Base-by-base conservation (phyloP, 2,113 vertebrate genomes). In the Ibidorhyncha struthersii region DNA sequence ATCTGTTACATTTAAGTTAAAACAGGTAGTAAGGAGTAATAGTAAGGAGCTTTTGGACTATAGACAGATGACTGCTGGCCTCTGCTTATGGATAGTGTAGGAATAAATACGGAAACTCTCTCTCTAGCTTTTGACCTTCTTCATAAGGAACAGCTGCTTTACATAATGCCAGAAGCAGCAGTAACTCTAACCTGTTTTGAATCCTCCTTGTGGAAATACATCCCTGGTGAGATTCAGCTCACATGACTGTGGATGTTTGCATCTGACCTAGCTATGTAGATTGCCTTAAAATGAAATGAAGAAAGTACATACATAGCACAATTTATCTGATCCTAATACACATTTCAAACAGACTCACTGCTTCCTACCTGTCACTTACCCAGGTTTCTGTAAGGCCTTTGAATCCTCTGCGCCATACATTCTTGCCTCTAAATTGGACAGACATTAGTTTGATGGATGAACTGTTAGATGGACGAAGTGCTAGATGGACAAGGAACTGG, bases 361-460 rank as follows among this genome's bases (percentile, higher is more conserved):
- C 23, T 52, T 86, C 16, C 29, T 18, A 40, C 18, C 16, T 66
- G 59, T 16, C 34, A 80, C 43, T 47, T 30, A 65, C 43, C 19
- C 40, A 15, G 22, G 52, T 72, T 66, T 79, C 58, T 66, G 14
- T 80, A 53, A 66, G 23, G 16, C 12, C 38, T 80, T 53, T 52
- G 23, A 52, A 66, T 66, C 23, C 12, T 23, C 2, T 4, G 1
- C 10, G 10, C 3, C 3, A 13, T 56, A 19, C 8, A 43, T 65
- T 84, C 29, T n/a, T 55, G 29, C 56, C n/a, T 72, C 36, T 82
- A 26, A 50, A 50, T 14, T 58, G 10, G 36, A 27, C 20, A 66
- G 20, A 20, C 11, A 36, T 23, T 29, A 23, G 13, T 56, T 50
- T 73, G 30, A 63, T 43, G 43, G 21, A n/a, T 56, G 20, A 26